Percentiles rank a stretch among this genome's conserved stretches.
phyloP scores from a whole-genome alignment of 2,797 vertebrate genomes.

The Echiichthys vipera region DNA sequence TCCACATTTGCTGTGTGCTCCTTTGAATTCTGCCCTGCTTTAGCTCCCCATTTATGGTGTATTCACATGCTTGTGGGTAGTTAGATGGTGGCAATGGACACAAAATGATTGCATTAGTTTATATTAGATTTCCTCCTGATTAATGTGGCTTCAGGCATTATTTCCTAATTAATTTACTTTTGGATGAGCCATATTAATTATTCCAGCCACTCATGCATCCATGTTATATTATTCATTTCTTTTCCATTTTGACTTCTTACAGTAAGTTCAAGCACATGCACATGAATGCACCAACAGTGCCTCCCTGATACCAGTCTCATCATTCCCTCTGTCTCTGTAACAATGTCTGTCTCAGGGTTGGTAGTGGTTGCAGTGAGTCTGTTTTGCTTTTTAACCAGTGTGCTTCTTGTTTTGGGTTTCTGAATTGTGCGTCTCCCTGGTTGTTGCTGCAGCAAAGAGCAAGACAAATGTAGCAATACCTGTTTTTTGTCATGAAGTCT shows the following conservation, averaged over 20 bases:
- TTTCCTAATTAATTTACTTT: background rate
- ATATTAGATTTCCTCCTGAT: background rate
- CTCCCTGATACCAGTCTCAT: conserved; percentile 41
- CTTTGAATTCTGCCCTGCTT: conserved; percentile 59
- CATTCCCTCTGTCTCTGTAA: conserved; percentile 64
- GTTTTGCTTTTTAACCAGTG: conserved; percentile 78
- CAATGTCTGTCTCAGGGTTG: conserved; percentile 73
- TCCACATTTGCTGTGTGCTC: conserved; percentile 82
- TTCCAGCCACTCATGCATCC: background rate
- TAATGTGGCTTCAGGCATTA: conserved; percentile 2
- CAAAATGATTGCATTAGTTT: conserved; percentile 4
- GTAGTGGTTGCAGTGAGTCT: conserved; percentile 74
- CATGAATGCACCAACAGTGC: conserved; percentile 63
- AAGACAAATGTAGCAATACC: background rate
- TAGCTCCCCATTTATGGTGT: conserved; percentile 57
- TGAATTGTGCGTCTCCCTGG: conserved; percentile 50
- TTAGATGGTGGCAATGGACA: conserved; percentile 42
- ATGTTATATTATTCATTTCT: conserved; percentile 9
- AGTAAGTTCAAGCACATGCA: conserved; percentile 68
- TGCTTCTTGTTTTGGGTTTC: conserved; percentile 71
- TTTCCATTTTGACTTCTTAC: conserved; percentile 49
- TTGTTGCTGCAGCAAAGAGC: conserved; percentile 28
- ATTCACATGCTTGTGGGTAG: conserved; percentile 64
- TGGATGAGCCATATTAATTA: background rate
- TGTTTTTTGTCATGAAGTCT: conserved; percentile 12